Base-by-base conservation (phyloP, 2,797 vertebrate species). In the Danio aesculapii region DNA sequence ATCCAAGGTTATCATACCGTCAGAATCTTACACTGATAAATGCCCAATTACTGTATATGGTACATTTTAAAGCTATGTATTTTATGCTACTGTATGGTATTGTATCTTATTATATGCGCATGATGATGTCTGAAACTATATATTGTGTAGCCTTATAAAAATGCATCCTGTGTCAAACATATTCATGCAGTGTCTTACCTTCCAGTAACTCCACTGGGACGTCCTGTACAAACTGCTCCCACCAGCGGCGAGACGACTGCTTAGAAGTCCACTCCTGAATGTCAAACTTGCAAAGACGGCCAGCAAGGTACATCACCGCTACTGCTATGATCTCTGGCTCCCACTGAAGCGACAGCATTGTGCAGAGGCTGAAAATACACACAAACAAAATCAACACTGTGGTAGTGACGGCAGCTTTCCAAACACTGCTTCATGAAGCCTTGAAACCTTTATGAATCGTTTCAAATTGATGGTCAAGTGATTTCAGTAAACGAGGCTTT, bases 211-310 rank as follows among this genome's bases (percentile, higher is more conserved):
- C 98, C 11, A 99, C 98, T 0, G 98, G 98, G n/a, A 99, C 98
- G 1, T 99, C 98, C 82, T 99, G 98, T 21, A 99, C 98, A 88
- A 99, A 99, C 88, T 99, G 97, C 86, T 99, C 98, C 98, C 98
- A 99, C 98, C 98, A 99, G 47, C 96, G 94, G 19, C 98, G 94
- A 1, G 98, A 97, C 9, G 97, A 96, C 84, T 98, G 97, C 85
- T 98, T 99, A 49, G 96, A 94, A 0, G 98, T 99, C 98, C 98
- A 99, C 81, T 99, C 97, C 87, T 99, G 98, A 84, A 99, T 98
- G 88, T 99, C 98, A 71, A 99, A 99, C 86, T 99, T 99, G 81
- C 97, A 99, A 80, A 99, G 90, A 10, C 98, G 96, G 6, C 97
- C 98, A 0, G 98, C 98, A 59, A 99, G 92, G 83, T 99, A 99